phyloP scores from a whole-genome alignment of 2,797 vertebrate genomes.

The Galagoides demidoff region DNA sequence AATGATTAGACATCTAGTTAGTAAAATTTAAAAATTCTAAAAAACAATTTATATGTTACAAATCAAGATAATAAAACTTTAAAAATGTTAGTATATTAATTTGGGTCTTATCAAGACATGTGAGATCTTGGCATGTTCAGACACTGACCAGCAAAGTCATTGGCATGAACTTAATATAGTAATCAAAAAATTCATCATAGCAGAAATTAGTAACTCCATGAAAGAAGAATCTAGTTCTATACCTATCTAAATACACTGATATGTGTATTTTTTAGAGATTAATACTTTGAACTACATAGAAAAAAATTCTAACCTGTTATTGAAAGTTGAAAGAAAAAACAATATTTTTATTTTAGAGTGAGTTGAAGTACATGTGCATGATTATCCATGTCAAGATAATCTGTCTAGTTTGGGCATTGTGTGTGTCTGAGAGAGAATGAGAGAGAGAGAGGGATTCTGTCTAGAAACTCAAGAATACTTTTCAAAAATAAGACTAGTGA shows the following conservation, averaged over 20 bases:
- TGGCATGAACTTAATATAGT: not conserved
- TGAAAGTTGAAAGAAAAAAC: not conserved
- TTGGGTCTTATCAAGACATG: not conserved
- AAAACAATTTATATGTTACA: not conserved
- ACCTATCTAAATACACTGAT: not conserved
- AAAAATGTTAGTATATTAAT: not conserved
- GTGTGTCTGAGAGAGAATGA: not conserved
- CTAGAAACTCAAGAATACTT: not conserved
- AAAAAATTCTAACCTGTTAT: not conserved
- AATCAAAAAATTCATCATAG: not conserved
- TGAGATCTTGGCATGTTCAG: not conserved
- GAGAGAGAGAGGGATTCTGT: not conserved
- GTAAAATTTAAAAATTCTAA: not conserved
- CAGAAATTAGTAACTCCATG: not conserved
- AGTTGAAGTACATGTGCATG: not conserved
- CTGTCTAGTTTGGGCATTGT: not conserved
- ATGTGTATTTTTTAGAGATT: not conserved
- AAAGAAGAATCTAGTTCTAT: not conserved
- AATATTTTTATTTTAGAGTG: not conserved
- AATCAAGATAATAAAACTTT: not conserved
- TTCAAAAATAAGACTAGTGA: constrained; percentile 13
- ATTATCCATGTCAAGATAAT: constrained; percentile 12
- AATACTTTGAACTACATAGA: not conserved
- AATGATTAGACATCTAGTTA: not conserved
- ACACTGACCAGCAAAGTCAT: not conserved